Evolutionary conservation across 2,888 invertebrate genomes (phyloP), one percentile per base, ranked within the genome.

Genomic region (Neocrepidodera transversa): DNA sequence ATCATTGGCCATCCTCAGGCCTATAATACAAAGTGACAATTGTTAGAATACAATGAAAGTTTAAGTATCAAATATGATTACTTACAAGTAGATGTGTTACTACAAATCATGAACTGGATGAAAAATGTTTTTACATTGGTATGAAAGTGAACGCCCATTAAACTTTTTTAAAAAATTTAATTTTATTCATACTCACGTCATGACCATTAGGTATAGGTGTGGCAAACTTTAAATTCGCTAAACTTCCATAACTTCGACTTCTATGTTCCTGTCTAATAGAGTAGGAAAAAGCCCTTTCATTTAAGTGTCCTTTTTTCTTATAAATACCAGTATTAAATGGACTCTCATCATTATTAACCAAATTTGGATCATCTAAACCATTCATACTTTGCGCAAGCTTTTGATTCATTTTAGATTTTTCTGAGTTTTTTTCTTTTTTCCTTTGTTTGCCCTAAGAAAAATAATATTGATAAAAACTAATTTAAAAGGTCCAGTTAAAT

Each of bases 231-330:
- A 95, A 82, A 76, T 94, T 95, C 62, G 95, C 93, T 77, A 95
- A 82, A 60, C 93, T 93, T 60, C 95, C 95, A 79, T 95, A 95
- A 73, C 94, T 95, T 62, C 95, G 85, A 77, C 94, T 94, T 66
- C 95, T 86, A 77, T 95, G 95, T 78, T 95, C 95, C 78, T 95
- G 95, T 57, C 95, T 83, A 75, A 95, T 95, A 69, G 95, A 95
- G 81, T 95, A 95, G 56, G 93, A 93, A 77, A 95, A 95, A 17
- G 95, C 95, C 50, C 95, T 84, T 78, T 95, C 95, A 79, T 95
- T 95, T 66, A 95, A 80, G 74, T 95, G 95, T 0, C 95, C 95
- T 74, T 95, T 94, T 75, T 93, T 90, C 71, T 92, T 84, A 76
- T 95, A 95, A 64, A 95, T 94, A n/a, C 91, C 91, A 0, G 91